Conservation (phyloP, 2,113 vertebrate genomes). For the Procavia capensis region DNA sequence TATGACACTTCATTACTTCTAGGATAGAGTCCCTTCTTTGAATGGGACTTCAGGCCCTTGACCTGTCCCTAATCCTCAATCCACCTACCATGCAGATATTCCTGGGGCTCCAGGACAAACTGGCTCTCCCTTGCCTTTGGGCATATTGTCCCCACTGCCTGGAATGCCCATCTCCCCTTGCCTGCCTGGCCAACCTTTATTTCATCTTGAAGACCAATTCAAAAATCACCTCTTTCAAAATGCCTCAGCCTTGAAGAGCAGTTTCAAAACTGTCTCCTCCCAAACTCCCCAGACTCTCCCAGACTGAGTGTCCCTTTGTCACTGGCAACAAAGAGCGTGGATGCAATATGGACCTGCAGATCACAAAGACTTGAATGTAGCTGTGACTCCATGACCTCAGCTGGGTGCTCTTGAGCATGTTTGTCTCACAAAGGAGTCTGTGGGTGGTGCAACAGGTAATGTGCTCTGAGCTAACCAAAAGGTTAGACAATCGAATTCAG, state of each 20-base stretch:
- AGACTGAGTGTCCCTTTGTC: not conserved
- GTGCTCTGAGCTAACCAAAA: too few species aligned
- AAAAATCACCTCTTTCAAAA: not conserved
- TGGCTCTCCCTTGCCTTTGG: not conserved
- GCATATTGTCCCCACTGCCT: not conserved
- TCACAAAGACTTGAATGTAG: not conserved
- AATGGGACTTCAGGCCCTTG: not conserved
- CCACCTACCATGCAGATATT: not conserved
- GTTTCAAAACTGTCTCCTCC: not conserved
- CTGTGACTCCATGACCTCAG: not conserved
- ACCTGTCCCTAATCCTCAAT: too few species aligned
- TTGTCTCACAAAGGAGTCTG: not conserved
- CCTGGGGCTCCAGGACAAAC: fast-evolving
- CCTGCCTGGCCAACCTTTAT: not conserved
- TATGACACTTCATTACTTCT: too few species aligned
- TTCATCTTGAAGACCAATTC: not conserved
- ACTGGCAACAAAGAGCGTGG: not conserved
- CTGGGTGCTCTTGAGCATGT: not conserved
- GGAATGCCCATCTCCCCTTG: not conserved
- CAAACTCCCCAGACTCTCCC: not conserved
- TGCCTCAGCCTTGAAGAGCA: not conserved
- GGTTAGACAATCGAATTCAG: too few species aligned
- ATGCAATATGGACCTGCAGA: not conserved
- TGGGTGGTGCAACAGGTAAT: too few species aligned
- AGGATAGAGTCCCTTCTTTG: not conserved